A percentile compares a stretch with the other conserved stretches of the same genome.
phyloP scores from a whole-genome alignment of 2,888 invertebrate species.

The Plebejus argus region DNA sequence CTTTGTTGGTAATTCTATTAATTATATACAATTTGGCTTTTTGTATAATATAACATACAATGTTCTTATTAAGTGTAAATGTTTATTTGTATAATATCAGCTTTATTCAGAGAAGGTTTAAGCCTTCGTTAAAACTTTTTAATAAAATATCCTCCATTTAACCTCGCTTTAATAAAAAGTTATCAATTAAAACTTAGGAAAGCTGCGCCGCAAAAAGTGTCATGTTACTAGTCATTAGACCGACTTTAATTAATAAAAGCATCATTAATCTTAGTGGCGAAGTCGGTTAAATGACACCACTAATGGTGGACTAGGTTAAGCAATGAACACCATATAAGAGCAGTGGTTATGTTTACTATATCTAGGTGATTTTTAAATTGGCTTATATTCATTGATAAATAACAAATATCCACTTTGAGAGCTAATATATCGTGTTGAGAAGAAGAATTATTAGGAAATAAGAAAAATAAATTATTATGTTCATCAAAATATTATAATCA shows the following conservation, averaged over 20 bases:
- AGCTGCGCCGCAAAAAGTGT: neutral
- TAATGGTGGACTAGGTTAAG: constrained; percentile 10
- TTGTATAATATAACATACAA: too few species aligned
- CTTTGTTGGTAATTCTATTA: neutral
- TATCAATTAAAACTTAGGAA: neutral
- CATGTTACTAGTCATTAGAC: neutral
- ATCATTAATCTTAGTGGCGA: constrained; percentile 4
- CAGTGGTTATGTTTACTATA: constrained; percentile 28
- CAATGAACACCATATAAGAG: constrained; percentile 27
- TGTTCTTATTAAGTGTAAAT: too few species aligned
- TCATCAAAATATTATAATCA: too few species aligned
- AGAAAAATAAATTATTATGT: too few species aligned
- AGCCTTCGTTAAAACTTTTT: neutral
- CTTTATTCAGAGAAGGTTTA: neutral
- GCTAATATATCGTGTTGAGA: too few species aligned
- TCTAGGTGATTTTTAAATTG: neutral
- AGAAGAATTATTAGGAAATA: too few species aligned
- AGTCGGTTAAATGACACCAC: constrained; percentile 6
- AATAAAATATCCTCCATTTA: neutral
- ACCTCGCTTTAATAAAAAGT: neutral
- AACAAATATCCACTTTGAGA: neutral
- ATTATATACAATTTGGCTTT: too few species aligned
- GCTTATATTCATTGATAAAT: neutral
- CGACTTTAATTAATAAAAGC: neutral
- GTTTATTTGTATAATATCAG: too few species aligned